Percentiles rank a stretch among this genome's conserved stretches.
phyloP scores from a whole-genome alignment of 2,113 vertebrate species.

The Aldabrachelys gigantea region DNA sequence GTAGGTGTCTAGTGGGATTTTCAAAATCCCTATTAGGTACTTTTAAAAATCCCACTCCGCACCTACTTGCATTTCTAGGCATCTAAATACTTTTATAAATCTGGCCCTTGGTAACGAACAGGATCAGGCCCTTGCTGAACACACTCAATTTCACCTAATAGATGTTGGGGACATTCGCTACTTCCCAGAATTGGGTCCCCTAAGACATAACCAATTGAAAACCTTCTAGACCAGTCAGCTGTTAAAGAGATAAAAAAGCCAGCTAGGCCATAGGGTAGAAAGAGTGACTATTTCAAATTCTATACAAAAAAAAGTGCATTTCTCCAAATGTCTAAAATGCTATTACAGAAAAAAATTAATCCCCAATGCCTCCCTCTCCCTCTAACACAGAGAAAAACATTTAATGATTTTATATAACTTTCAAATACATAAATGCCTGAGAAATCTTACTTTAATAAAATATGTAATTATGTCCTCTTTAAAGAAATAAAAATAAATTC shows the following conservation, averaged over 20 bases:
- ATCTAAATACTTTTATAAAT: neutral
- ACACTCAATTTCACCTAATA: neutral
- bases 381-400: neutral
- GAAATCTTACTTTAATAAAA: neutral
- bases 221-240: neutral
- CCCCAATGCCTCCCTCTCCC: neutral
- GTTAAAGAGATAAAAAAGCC: neutral
- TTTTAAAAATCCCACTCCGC: neutral
- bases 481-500: neutral
- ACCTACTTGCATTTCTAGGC: neutral
- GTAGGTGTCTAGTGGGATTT: neutral
- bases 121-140: neutral
- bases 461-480: neutral
- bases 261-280: neutral
- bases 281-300: neutral
- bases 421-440: neutral
- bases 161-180: neutral
- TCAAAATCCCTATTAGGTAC: neutral
- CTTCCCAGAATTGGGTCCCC: neutral
- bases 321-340: neutral
- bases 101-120: neutral
- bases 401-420: neutral
- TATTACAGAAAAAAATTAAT: neutral
- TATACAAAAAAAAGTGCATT: neutral
- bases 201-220: neutral